Evolutionary conservation across 92 coral and sea anemone species (phyloP).

Genomic region (Porites evermanni): DNA sequence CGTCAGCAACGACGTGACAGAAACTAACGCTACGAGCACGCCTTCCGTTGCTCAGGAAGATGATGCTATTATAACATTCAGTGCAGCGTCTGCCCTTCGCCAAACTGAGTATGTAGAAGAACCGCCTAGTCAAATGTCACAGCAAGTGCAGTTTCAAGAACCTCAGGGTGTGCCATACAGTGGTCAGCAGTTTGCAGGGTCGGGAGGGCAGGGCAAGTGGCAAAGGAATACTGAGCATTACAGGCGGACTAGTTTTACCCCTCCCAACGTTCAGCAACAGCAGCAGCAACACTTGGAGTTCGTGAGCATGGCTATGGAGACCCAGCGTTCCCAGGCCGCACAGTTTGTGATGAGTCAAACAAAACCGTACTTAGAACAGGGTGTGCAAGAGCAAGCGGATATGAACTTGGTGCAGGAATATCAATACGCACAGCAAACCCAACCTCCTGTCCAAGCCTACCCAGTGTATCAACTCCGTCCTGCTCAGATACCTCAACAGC

Average conservation of each 20-base stretch:
- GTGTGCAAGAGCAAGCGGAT: conserved; percentile 59
- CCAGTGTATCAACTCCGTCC: conserved; percentile 86
- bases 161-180: conserved; percentile 14
- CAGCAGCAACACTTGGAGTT: conserved; percentile 50
- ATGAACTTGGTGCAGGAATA: conserved; percentile 57
- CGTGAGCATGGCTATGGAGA: conserved; percentile 43
- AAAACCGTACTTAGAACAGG: conserved; percentile 62
- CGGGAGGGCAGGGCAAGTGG: conserved; percentile 31
- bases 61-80: conserved; percentile 37
- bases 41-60: conserved; percentile 53
- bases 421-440: conserved; percentile 59
- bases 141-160: conserved; percentile 20
- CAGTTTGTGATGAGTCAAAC: conserved; percentile 60
- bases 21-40: conserved; percentile 32
- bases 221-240: conserved; percentile 36
- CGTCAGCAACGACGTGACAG: conserved; percentile 18
- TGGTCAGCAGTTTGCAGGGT: conserved; percentile 8
- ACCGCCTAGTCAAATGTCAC: conserved; percentile 1
- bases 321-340: conserved; percentile 46
- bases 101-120: conserved; percentile 35
- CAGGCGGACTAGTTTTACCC: conserved; percentile 27
- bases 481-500: conserved; percentile 77
- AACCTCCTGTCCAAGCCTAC: conserved; percentile 68
- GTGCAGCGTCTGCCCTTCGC: conserved; percentile 16
- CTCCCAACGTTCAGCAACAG: conserved; percentile 47